Conservation (phyloP, 2,113 vertebrate species). For the Falcunculus frontatus region DNA sequence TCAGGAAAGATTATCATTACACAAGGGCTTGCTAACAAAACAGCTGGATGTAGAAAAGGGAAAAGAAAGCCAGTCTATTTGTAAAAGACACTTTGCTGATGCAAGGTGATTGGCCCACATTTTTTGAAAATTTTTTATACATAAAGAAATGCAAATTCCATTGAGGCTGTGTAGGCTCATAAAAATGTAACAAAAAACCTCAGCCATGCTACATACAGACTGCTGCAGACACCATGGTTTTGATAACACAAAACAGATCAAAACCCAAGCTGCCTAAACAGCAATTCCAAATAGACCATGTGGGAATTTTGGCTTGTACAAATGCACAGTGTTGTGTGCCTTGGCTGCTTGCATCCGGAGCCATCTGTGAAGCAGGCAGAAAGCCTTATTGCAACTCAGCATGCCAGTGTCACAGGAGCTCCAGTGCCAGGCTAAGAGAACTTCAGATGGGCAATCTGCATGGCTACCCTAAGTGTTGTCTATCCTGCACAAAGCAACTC, state of each 20-base stretch:
- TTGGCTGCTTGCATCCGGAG: not conserved
- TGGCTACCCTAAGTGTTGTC: not conserved
- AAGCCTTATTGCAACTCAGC: not conserved
- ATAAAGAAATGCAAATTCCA: not conserved
- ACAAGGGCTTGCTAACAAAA: not conserved
- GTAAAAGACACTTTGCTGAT: not conserved
- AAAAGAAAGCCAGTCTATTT: not conserved
- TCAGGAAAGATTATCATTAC: not conserved
- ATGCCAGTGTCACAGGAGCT: not conserved
- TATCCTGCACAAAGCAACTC: not conserved
- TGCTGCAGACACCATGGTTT: not conserved
- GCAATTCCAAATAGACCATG: not conserved
- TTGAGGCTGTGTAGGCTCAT: not conserved
- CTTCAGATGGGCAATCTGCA: not conserved
- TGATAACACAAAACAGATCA: constrained; percentile 6
- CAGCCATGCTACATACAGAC: not conserved
- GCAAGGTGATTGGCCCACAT: not conserved
- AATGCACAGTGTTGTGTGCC: not conserved
- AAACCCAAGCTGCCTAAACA: constrained; percentile 13
- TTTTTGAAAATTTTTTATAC: not conserved
- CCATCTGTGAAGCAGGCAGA: constrained; percentile 46
- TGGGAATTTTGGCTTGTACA: constrained; percentile 8
- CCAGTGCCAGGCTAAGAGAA: not conserved
- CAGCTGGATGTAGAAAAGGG: not conserved
- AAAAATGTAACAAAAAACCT: not conserved